phyloP scores from a whole-genome alignment of 2,113 vertebrate species.

The Tenebrosternarchus preto region DNA sequence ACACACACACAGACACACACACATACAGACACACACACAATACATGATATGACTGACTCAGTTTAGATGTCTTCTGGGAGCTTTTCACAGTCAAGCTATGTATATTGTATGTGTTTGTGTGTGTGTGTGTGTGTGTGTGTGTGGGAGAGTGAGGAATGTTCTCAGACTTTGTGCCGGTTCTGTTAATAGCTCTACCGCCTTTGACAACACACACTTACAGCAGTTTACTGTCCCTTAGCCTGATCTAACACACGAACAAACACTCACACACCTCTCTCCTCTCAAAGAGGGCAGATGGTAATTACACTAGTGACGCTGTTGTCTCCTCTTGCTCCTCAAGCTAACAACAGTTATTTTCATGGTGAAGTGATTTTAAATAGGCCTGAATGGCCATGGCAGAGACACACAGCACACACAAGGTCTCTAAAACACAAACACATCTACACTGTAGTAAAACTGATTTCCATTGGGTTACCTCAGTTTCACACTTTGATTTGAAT shows the following conservation, averaged over 20 bases:
- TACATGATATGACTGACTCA: background rate
- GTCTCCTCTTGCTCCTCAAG: background rate
- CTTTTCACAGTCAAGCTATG: background rate
- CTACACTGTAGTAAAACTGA: background rate
- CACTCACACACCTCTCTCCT: conserved; percentile 20
- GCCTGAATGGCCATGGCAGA: background rate
- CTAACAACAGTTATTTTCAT: conserved; percentile 26
- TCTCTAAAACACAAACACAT: conserved; percentile 9
- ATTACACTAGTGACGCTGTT: conserved; percentile 31
- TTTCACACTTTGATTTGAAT: no score
- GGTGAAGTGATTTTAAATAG: conserved; percentile 22
- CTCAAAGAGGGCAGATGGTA: conserved; percentile 35
- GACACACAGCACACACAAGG: background rate
- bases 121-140: background rate
- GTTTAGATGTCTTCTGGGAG: background rate
- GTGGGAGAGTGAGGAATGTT: conserved; percentile 10
- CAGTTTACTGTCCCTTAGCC: background rate
- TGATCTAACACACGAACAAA: background rate
- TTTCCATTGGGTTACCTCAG: background rate
- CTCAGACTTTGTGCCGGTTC: background rate
- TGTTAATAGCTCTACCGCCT: conserved; percentile 12
- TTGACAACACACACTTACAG: conserved; percentile 37
- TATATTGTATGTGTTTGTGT: background rate
- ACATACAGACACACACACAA: no score
- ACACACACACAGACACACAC: no score